A percentile compares a stretch with the other conserved stretches of the same genome.
phyloP scores from a whole-genome alignment of 2,113 vertebrate species.

The Ophiodon elongatus region DNA sequence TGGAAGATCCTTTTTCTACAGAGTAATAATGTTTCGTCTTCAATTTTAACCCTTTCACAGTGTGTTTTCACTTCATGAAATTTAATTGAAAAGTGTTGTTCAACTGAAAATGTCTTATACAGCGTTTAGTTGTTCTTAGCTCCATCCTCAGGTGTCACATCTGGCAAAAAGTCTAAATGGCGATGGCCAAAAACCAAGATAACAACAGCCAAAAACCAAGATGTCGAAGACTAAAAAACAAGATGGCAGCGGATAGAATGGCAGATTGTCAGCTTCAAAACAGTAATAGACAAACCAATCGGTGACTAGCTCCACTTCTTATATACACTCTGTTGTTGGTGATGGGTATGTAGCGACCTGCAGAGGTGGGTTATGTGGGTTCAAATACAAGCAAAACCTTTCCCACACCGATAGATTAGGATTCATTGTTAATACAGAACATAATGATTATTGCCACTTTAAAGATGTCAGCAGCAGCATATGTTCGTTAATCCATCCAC shows the following conservation, averaged over 20 bases:
- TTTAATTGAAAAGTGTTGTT: background rate
- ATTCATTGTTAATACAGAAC: background rate
- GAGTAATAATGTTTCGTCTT: background rate
- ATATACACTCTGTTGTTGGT: background rate
- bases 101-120: background rate
- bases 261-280: background rate
- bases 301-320: background rate
- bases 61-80: background rate
- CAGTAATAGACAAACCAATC: background rate
- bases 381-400: background rate
- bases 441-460: too few relatives aligned
- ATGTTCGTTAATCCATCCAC: background rate
- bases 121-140: background rate
- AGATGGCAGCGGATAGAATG: background rate
- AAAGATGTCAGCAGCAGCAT: background rate
- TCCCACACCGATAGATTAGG: background rate
- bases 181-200: too few relatives aligned
- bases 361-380: background rate
- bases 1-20: background rate
- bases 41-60: background rate
- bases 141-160: background rate
- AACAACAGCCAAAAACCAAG: too few relatives aligned
- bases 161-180: too few relatives aligned
- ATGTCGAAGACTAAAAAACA: too few relatives aligned
- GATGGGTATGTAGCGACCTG: background rate